Percentiles rank a stretch among this genome's conserved stretches.
Evolutionary conservation across 2,113 vertebrate species (phyloP).

Genomic region (Erpornis zantholeuca): DNA sequence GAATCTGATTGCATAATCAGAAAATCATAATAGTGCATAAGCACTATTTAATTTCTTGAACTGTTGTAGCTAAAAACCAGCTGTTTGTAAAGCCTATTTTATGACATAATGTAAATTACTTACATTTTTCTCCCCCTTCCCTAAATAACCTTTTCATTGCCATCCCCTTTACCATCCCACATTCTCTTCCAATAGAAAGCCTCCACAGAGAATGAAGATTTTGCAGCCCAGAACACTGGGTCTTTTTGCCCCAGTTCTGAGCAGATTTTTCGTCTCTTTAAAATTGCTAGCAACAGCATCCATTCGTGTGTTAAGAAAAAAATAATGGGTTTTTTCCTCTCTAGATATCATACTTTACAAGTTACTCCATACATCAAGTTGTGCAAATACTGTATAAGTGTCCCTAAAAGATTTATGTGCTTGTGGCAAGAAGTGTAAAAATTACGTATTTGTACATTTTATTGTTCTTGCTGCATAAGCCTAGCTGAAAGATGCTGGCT

Average conservation of each 20-base stretch:
- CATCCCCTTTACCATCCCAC: neutral
- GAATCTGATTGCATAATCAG: neutral
- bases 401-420: constrained; percentile 5
- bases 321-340: neutral
- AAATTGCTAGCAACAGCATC: neutral
- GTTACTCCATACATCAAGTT: neutral
- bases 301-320: neutral
- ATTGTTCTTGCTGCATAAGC: neutral
- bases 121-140: neutral
- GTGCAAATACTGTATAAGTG: neutral
- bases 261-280: neutral
- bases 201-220: neutral
- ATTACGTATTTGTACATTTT: constrained; percentile 20
- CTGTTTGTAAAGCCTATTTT: neutral
- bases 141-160: neutral
- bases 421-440: constrained; percentile 12
- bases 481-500: neutral
- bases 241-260: neutral
- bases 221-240: neutral
- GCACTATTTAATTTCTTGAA: neutral
- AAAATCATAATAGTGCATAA: too few relatives aligned
- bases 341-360: neutral
- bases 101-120: neutral
- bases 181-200: neutral
- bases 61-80: neutral